phyloP scores from a whole-genome alignment of 2,797 vertebrate genomes.

The Meda fulgida region DNA sequence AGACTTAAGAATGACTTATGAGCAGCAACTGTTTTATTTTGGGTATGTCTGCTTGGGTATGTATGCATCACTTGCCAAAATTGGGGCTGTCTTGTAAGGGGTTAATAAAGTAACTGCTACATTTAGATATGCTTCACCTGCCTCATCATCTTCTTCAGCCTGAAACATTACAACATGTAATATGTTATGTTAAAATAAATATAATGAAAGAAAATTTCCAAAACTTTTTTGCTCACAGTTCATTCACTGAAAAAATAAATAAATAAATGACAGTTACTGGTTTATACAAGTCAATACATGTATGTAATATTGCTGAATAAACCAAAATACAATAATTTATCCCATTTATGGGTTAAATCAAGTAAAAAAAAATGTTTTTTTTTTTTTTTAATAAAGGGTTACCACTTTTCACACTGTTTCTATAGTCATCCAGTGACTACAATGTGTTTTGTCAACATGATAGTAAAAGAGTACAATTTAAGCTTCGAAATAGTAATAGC shows the following conservation, averaged over 20 bases:
- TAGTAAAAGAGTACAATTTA: neutral
- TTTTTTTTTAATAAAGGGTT: neutral
- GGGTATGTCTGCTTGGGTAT: too few species aligned
- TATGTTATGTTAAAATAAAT: neutral
- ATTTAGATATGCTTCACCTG: too few species aligned
- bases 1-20: too few species aligned
- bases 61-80: too few species aligned
- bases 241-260: neutral
- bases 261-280: too few species aligned
- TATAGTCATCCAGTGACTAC: neutral
- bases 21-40: too few species aligned
- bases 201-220: too few species aligned
- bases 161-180: neutral
- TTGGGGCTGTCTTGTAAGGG: too few species aligned
- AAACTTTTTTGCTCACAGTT: too few species aligned
- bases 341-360: neutral
- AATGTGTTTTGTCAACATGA: neutral
- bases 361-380: too few species aligned
- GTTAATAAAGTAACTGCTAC: too few species aligned
- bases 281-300: neutral
- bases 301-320: neutral
- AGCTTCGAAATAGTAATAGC: neutral
- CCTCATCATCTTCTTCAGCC: too few species aligned
- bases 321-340: neutral
- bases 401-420: neutral